phyloP scores from a whole-genome alignment of 2,113 vertebrate genomes.

The Martes martes region DNA sequence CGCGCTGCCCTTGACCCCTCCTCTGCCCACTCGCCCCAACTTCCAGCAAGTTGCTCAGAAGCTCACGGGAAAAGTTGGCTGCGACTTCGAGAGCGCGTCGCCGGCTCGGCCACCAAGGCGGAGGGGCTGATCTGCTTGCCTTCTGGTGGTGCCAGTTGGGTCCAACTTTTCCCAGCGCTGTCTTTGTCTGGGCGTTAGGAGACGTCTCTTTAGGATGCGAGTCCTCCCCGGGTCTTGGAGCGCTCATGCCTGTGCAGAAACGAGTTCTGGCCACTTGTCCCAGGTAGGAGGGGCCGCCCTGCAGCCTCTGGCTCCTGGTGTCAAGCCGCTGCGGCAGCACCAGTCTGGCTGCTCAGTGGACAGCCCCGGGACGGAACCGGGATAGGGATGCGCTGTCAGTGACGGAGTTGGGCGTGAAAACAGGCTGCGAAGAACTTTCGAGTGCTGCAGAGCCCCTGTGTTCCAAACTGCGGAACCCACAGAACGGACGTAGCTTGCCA shows the following conservation, averaged over 20 bases:
- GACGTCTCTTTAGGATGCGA: not conserved
- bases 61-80: not conserved
- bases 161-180: not conserved
- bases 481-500: not conserved
- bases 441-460: not conserved
- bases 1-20: not conserved
- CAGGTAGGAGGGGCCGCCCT: not conserved
- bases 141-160: not conserved
- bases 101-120: not conserved
- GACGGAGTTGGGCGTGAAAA: not conserved
- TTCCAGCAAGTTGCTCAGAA: slow-evolving; percentile 45
- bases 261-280: not conserved
- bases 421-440: not conserved
- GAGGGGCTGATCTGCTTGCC: not conserved
- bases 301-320: not conserved
- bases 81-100: not conserved
- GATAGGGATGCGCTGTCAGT: not conserved
- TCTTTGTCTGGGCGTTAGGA: slow-evolving; percentile 39
- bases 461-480: not conserved
- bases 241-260: not conserved
- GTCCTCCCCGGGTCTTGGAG: not conserved
- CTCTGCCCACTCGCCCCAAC: not conserved
- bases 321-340: not conserved
- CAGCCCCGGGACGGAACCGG: not conserved
- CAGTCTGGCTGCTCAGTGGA: not conserved